Evolutionary conservation across 2,888 invertebrate genomes (phyloP).

Genomic region (Tupiocoris notatus): DNA sequence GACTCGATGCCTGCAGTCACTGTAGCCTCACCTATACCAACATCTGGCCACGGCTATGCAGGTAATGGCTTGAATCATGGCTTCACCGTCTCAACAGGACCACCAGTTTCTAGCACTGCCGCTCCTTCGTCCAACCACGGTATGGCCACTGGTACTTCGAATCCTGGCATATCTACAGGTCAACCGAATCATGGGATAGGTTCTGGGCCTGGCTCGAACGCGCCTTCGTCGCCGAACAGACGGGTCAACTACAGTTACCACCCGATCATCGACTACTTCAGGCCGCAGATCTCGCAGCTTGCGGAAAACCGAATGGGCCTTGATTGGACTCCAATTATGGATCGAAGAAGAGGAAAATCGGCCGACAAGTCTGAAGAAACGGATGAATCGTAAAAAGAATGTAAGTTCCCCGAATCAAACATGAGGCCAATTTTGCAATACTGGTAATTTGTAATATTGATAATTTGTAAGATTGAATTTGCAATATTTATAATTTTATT

Average conservation of each 20-base stretch:
- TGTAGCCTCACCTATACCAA: conserved; percentile 19
- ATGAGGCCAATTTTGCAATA: too few relatives aligned
- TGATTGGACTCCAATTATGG: conserved; percentile 38
- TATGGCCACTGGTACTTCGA: background rate
- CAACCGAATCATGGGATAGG: conserved; percentile 7
- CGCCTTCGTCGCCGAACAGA: conserved; percentile 52
- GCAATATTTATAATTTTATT: too few relatives aligned
- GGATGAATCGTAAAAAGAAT: too few relatives aligned
- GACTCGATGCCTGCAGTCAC: conserved; percentile 29
- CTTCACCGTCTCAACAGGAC: conserved; percentile 46
- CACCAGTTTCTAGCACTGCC: conserved; percentile 7
- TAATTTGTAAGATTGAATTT: too few relatives aligned
- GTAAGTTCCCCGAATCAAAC: too few relatives aligned
- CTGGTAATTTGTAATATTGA: too few relatives aligned
- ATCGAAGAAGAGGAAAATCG: conserved; percentile 3
- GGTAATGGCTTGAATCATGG: background rate
- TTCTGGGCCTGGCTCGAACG: background rate
- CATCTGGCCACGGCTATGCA: conserved; percentile 51
- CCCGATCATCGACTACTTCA: conserved; percentile 77
- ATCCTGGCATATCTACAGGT: background rate
- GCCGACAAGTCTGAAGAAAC: background rate
- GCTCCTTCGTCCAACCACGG: background rate
- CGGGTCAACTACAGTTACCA: conserved; percentile 79
- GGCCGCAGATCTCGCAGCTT: conserved; percentile 28
- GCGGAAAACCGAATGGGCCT: conserved; percentile 29